Percentiles rank a stretch among this genome's conserved stretches.
phyloP scores from a whole-genome alignment of 2,888 invertebrate species.

The Arenicola marina region DNA sequence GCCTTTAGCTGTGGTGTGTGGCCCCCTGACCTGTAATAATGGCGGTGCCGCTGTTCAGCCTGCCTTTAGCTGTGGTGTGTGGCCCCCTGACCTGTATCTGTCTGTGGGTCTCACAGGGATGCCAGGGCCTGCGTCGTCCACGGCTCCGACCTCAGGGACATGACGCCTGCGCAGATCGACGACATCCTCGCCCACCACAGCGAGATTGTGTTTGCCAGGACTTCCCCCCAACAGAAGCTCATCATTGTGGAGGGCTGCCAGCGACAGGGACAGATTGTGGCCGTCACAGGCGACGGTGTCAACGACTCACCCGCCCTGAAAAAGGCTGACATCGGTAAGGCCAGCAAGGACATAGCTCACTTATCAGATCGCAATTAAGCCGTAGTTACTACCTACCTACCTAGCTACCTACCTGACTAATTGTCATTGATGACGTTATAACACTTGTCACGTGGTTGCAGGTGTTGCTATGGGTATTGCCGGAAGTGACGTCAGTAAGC shows the following conservation, averaged over 20 bases:
- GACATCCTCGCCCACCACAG: constrained; percentile 90
- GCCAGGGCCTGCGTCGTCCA: constrained; percentile 60
- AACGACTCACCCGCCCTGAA: constrained; percentile 85
- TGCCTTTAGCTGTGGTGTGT: constrained; percentile 74
- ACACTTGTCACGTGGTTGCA: constrained; percentile 8
- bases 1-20: no score
- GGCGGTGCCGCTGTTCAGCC: constrained; percentile 61
- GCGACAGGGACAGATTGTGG: constrained; percentile 76
- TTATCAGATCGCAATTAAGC: no score
- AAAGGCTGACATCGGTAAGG: constrained; percentile 70
- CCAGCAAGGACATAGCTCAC: no score
- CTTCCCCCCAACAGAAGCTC: constrained; percentile 89
- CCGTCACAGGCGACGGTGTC: constrained; percentile 86
- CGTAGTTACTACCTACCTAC: no score
- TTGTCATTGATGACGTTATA: background rate
- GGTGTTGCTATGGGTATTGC: constrained; percentile 44
- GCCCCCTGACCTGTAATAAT: no score
- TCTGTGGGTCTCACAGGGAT: constrained; percentile 58
- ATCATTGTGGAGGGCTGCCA: constrained; percentile 80
- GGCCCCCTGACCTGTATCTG: constrained; percentile 51
- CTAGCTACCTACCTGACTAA: no score
- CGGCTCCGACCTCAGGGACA: constrained; percentile 74
- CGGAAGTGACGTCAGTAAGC: constrained; percentile 41
- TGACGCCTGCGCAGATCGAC: constrained; percentile 82
- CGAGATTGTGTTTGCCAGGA: constrained; percentile 95